Evolutionary conservation across 2,888 invertebrate genomes (phyloP), one percentile per base, ranked within the genome.

Genomic region (Orthosia incerta): DNA sequence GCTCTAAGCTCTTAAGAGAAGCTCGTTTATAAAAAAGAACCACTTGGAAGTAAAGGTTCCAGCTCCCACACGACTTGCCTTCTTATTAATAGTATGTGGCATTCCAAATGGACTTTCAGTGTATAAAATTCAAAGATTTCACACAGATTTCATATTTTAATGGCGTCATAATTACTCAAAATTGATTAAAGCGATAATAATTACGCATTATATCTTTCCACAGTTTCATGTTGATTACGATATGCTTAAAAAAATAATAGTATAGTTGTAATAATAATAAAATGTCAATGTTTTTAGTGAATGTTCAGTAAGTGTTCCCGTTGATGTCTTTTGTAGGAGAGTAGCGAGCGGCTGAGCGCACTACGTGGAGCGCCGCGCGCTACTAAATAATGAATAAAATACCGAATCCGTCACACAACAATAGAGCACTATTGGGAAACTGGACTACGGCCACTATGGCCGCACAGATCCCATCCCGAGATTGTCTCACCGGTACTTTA

Each of bases 391-490:
- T 89, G 85, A 90, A 85, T 89, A 86, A 91, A 91, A 90, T 91
- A 90, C 90, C 91, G 73, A 91, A 91, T 91, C 91, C 89, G 89
- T 91, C 91, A 90, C 89, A 91, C 90, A 91, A 91, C 90, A 91
- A 92, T 90, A 87, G 86, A 85, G 77, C 86, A 86, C 88, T 91
- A 89, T 91, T 89, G 87, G 84, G 87, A 88, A 91, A 90, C 88
- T 87, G 83, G 87, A 84, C 84, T 76, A 83, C 68, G 79, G 80
- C 74, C 78, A 69, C 76, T 59, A 64, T 56, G 53, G 76, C 77
- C 86, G 80, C 81, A 82, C 83, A 86, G 90, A 91, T 92, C 87
- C 83, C 83, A 83, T 86, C 84, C 81, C 75, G 71, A 88, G 89
- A 90, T 91, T 84, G 88, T 87, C 87, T 86, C 88, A 86, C 78